A percentile compares a stretch with the other conserved stretches of the same genome.
phyloP scores from a whole-genome alignment of 2,797 vertebrate species.

The Ceryle rudis region DNA sequence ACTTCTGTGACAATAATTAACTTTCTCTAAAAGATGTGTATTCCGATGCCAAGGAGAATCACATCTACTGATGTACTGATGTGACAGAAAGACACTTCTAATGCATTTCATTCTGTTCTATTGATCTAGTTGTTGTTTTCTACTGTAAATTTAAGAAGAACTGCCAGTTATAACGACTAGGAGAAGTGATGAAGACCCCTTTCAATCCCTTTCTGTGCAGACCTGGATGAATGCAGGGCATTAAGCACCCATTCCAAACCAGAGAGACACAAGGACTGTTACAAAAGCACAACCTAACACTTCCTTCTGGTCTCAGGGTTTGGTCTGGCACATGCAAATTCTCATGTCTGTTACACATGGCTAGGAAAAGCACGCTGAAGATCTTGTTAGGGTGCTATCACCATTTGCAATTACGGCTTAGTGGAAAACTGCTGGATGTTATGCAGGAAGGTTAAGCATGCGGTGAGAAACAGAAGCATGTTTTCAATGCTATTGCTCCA shows the following conservation, averaged over 20 bases:
- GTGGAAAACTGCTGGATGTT: background rate
- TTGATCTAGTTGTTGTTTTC: constrained; percentile 6
- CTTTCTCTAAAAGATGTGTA: background rate
- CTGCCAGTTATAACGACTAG: background rate
- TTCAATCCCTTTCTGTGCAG: constrained; percentile 12
- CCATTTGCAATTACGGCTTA: background rate
- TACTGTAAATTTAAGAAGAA: constrained; percentile 37
- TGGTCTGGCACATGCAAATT: background rate
- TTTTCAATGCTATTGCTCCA: background rate
- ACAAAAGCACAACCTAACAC: background rate
- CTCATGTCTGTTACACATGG: background rate
- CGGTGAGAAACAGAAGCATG: background rate
- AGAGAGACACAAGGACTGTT: background rate
- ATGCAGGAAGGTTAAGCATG: background rate
- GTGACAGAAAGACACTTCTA: background rate
- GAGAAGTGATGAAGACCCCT: constrained; percentile 3
- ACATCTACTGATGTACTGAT: background rate
- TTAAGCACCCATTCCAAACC: background rate
- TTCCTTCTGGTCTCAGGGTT: background rate
- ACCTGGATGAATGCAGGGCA: background rate
- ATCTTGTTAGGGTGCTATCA: background rate
- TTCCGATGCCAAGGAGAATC: background rate
- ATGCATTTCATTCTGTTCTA: background rate
- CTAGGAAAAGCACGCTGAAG: background rate
- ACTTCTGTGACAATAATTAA: background rate